phyloP scores from a whole-genome alignment of 1,140 invertebrate species.

The Popillia japonica region DNA sequence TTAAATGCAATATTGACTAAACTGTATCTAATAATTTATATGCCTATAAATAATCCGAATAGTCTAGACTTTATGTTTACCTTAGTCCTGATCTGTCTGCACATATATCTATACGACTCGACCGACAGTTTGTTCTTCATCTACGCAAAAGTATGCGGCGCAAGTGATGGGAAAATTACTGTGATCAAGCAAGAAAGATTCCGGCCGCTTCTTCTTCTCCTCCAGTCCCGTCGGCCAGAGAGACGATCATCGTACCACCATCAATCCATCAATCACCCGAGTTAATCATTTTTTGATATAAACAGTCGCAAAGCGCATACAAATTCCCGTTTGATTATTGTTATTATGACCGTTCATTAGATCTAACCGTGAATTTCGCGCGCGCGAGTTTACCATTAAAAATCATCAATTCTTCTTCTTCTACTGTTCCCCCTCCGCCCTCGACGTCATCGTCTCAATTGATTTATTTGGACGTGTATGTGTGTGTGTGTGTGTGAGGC shows the following conservation, averaged over 20 bases:
- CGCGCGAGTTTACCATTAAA: constrained; percentile 32
- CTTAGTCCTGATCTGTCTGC: background rate
- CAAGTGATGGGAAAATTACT: constrained; percentile 56
- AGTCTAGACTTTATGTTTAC: background rate
- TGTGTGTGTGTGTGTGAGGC: background rate
- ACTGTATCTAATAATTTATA: too few species aligned
- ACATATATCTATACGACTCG: constrained; percentile 12
- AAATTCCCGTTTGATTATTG: constrained; percentile 57
- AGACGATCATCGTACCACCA: constrained; percentile 42
- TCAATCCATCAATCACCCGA: constrained; percentile 58
- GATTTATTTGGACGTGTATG: constrained; percentile 20
- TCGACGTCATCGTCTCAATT: constrained; percentile 28
- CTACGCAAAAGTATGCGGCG: constrained; percentile 25
- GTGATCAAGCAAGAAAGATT: constrained; percentile 49
- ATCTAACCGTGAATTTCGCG: constrained; percentile 51
- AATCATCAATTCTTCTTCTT: constrained; percentile 25
- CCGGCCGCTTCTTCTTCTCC: background rate
- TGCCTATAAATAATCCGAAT: too few species aligned
- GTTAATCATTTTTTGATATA: constrained; percentile 59
- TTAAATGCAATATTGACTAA: too few species aligned
- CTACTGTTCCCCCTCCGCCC: background rate
- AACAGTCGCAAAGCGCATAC: constrained; percentile 58
- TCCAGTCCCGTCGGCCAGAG: background rate
- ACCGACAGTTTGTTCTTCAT: background rate
- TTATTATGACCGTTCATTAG: constrained; percentile 57